A percentile compares a stretch with the other conserved stretches of the same genome.
These are phyloP conservation scores for Enteromius argenteus DNA, from an alignment of 2,797 vertebrate species.

Conservation along the genomic window DNA sequence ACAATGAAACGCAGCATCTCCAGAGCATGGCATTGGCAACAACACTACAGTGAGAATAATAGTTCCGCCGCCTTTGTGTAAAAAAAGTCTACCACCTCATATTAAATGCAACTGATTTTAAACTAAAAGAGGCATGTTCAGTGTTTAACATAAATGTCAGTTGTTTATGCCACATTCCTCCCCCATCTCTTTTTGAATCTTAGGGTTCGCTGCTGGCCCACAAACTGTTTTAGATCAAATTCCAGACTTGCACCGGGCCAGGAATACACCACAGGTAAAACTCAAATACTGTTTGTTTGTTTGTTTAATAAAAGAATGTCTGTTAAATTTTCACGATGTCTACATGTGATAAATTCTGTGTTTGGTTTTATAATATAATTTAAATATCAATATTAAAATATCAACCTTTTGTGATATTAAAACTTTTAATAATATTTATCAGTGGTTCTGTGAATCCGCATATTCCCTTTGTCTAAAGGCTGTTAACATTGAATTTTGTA, in stretches of 20 bases:
- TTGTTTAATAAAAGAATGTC: constrained; percentile 63
- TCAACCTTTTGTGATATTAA: neutral
- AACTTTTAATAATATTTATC: neutral
- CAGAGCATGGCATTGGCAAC: no score
- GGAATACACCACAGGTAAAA: constrained; percentile 75
- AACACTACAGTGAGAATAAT: no score
- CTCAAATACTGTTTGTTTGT: neutral
- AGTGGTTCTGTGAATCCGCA: neutral
- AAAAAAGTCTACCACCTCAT: no score
- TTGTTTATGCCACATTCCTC: neutral
- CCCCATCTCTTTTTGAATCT: neutral
- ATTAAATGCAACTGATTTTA: neutral
- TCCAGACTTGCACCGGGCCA: constrained; percentile 84
- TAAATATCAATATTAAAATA: neutral
- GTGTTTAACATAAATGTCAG: neutral
- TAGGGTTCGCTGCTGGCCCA: constrained; percentile 72
- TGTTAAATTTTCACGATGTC: neutral
- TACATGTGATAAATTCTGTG: neutral
- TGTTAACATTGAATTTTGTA: neutral
- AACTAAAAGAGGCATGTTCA: neutral
- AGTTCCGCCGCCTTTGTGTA: no score
- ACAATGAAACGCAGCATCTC: no score
- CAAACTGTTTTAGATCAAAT: constrained; percentile 88
- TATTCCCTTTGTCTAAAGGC: neutral
- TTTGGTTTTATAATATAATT: no score